Conservation (phyloP, 2,888 invertebrate species). For the Embidobia sp. region DNA sequence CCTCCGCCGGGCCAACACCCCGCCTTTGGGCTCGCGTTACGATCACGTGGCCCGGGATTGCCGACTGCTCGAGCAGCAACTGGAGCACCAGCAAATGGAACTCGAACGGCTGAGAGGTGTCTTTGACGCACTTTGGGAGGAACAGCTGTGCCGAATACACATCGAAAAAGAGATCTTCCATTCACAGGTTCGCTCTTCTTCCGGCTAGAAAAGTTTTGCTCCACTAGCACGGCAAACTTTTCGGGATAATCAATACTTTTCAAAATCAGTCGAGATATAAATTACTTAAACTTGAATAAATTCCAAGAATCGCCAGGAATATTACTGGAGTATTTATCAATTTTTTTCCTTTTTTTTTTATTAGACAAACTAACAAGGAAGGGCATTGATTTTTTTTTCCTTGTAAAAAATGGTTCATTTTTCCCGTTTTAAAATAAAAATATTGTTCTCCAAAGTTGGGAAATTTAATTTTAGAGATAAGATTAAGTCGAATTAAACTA, state of each 20-base stretch:
- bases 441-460: background rate
- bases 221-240: too few species aligned
- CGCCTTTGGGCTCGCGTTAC: conserved; percentile 81
- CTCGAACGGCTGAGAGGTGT: conserved; percentile 84
- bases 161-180: conserved; percentile 87
- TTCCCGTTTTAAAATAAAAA: too few species aligned
- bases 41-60: conserved; percentile 84
- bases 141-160: conserved; percentile 86
- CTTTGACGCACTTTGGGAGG: conserved; percentile 88
- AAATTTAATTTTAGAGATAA: background rate
- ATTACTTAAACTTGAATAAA: too few species aligned
- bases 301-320: too few species aligned
- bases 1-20: conserved; percentile 83
- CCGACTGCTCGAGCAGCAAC: conserved; percentile 84
- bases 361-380: too few species aligned
- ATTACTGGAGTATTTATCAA: too few species aligned
- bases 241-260: too few species aligned
- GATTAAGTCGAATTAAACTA: too few species aligned
- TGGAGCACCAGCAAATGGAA: conserved; percentile 85
- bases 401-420: too few species aligned
- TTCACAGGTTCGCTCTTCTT: conserved; percentile 80
- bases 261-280: too few species aligned
- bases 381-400: too few species aligned
- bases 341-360: background rate
- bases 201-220: too few species aligned